Evolutionary conservation across 2,888 invertebrate species (phyloP), one percentile per base, ranked within the genome.

Genomic region (Melanotus villosus): DNA sequence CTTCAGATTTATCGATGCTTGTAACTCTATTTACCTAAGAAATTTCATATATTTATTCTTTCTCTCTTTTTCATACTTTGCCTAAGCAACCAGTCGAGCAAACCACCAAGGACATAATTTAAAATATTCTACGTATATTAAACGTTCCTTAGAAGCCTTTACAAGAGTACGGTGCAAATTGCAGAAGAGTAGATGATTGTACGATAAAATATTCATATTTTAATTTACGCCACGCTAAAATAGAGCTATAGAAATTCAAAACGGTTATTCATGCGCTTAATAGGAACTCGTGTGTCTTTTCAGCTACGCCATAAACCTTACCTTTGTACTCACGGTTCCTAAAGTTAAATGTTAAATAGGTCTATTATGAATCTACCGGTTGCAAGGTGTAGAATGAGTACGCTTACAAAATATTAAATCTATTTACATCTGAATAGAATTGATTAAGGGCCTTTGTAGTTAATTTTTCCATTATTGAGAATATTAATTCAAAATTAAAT

Each of bases 131-230:
- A 26, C 7, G 26, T 26, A 5, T 26, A 3, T 26, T 3, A 26
- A 7, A 26, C 26, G 26, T 26, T 26, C 26, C 26, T 5, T 26
- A n/a, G n/a, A n/a, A n/a, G n/a, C n/a, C n/a, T n/a, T n/a, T n/a
- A n/a, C n/a, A n/a, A n/a, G n/a, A n/a, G n/a, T n/a, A n/a, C 26
- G 26, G 38, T 6, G 38, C 14, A 38, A 38, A 38, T 38, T 4
- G 14, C 38, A 5, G 14, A 5, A 12, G n/a, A 19, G 19, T 7
- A 7, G 21, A 41, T 43, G 30, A 59, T 45, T 59, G 32, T 26
- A 23, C 10, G 4, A 34, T 62, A 50, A 62, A 62, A 50, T 62
- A 62, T 62, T 50, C 50, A 62, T 19, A 23, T 38, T 62, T 62
- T 50, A 62, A 62, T 62, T 62, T 62, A 59, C 16, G 18, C 12